Base-by-base conservation (phyloP, 2,113 vertebrate species). In the Dinomys branickii region DNA sequence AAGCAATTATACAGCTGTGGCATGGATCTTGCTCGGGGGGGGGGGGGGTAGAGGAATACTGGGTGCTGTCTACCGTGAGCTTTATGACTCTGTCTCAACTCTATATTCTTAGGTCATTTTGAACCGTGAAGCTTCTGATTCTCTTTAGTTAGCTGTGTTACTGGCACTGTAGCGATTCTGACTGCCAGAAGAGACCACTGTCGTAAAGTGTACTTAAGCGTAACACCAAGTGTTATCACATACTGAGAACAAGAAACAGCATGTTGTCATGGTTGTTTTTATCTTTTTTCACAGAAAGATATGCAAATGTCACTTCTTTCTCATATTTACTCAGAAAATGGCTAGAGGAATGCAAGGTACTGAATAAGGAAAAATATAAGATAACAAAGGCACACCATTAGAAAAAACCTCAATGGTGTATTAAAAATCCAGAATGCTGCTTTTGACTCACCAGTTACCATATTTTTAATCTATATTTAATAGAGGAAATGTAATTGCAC, bases 261-360 rank as follows among this genome's bases (percentile, higher is more conserved):
- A n/a, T n/a, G 38, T n/a, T 61, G 17, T 87, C 71, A 69, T 14
- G 3, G 73, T 78, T 63, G 26, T 14, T 84, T 93, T 95, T 63
- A 44, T 87, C 22, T 80, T 93, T 93, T 96, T 93, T 81, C 58
- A 85, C 38, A 65, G 54, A 41, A 95, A 88, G 1, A 52, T 93
- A 14, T 88, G 59, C 30, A 95, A 71, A 84, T 93, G 71, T 30
- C 56, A 67, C 13, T 84, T 56, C 47, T 22, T 85, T 95, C 58
- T 88, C 33, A 85, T 38, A 73, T 91, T 71, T 35, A 95, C 67
- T 26, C 54, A 28, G 56, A 65, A 88, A 44, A 1, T 85, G 0
- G 35, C 28, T 85, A 75, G 54, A 69, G n/a, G 6, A 91, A 71
- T 59, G 41, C 5, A 69, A 93, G 83, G 33, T 54, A 80, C 82